Percentiles rank a stretch among this genome's conserved stretches.
Evolutionary conservation across 1,140 invertebrate species (phyloP).

Genomic region (Lepidostoma basale): DNA sequence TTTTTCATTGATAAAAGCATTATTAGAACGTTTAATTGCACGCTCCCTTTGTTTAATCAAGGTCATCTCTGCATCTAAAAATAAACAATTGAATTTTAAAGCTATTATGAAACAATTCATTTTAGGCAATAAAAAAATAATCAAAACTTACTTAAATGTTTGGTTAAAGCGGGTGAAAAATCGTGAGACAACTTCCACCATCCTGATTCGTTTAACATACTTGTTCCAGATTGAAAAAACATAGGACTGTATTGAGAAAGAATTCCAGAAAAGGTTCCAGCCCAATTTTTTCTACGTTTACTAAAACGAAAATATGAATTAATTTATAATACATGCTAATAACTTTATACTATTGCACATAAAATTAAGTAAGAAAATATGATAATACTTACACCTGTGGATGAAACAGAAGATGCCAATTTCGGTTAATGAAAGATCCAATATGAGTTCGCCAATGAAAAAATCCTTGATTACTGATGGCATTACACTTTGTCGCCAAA

Average conservation of each 20-base stretch:
- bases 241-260: slow-evolving; percentile 36
- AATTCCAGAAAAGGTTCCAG: slow-evolving; percentile 33
- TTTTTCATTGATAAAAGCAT: slow-evolving; percentile 27
- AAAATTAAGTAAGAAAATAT: not conserved
- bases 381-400: slow-evolving; percentile 31
- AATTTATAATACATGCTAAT: not conserved
- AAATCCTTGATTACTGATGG: slow-evolving; percentile 42
- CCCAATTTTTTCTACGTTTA: slow-evolving; percentile 39
- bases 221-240: slow-evolving; percentile 40
- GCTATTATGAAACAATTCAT: not conserved
- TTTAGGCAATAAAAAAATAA: not conserved
- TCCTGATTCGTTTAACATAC: slow-evolving; percentile 37
- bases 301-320: slow-evolving; percentile 17
- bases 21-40: not conserved
- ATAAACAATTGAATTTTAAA: not conserved
- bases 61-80: slow-evolving; percentile 36
- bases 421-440: slow-evolving; percentile 33
- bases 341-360: too few species aligned
- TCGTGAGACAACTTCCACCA: slow-evolving; percentile 41
- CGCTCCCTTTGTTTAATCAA: slow-evolving; percentile 34
- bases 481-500: slow-evolving; percentile 31
- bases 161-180: slow-evolving; percentile 38
- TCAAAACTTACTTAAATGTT: slow-evolving; percentile 37
- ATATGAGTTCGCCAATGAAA: slow-evolving; percentile 43
- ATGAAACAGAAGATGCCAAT: slow-evolving; percentile 40